Conservation (phyloP, 2,888 invertebrate species). For the Drosophila fungiperda region DNA sequence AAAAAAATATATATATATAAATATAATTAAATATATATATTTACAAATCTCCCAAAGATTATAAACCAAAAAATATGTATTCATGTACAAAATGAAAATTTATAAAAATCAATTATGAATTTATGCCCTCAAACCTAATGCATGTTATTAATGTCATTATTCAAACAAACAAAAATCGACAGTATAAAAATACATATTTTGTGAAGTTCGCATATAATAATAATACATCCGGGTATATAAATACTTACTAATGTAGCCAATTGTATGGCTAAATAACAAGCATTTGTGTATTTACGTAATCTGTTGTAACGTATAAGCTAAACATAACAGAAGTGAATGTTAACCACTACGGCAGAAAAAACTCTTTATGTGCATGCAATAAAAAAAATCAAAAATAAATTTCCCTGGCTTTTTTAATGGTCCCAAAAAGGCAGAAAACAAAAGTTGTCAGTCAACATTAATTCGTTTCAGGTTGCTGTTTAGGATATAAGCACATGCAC, state of each 20-base stretch:
- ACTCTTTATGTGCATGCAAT: conserved; percentile 82
- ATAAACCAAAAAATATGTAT: conserved; percentile 24
- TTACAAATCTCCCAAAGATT: conserved; percentile 8
- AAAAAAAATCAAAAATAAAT: conserved; percentile 51
- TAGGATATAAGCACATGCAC: not conserved
- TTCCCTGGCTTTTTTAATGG: conserved; percentile 6
- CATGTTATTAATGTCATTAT: conserved; percentile 50
- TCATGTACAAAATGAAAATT: conserved; percentile 63
- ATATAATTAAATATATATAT: not conserved
- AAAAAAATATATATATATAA: conserved; percentile 12
- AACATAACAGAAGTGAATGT: conserved; percentile 48
- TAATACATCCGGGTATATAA: conserved; percentile 40
- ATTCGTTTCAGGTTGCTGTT: not conserved
- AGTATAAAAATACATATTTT: conserved; percentile 23
- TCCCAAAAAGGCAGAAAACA: not conserved
- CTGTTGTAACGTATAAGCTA: conserved; percentile 74
- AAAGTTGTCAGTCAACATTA: not conserved
- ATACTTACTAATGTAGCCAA: conserved; percentile 47
- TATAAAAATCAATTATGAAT: conserved; percentile 42
- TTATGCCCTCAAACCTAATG: conserved; percentile 48
- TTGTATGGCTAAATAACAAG: conserved; percentile 51
- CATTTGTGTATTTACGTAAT: conserved; percentile 62
- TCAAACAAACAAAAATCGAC: conserved; percentile 22
- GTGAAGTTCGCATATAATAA: conserved; percentile 37
- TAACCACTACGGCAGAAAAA: conserved; percentile 46